These are phyloP conservation scores for Menidia menidia DNA, from an alignment of 2,797 vertebrate species.

Conservation along the genomic window DNA sequence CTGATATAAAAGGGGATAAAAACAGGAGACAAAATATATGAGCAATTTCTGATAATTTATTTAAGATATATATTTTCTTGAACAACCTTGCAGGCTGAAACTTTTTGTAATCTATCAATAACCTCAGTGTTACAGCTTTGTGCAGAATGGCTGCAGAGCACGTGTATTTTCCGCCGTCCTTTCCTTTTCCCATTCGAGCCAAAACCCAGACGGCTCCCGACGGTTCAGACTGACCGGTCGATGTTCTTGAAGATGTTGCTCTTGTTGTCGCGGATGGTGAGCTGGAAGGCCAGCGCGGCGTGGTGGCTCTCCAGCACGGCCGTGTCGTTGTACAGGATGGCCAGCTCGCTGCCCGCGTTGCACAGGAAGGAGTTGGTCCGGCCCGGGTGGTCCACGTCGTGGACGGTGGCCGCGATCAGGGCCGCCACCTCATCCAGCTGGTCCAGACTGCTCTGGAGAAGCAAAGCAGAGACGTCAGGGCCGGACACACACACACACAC, in stretches of 20 bases:
- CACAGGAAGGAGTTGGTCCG: slow-evolving; percentile 96
- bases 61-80: too few species aligned
- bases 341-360: slow-evolving; percentile 92
- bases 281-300: slow-evolving; percentile 94
- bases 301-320: slow-evolving; percentile 97
- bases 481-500: not conserved
- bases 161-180: not conserved
- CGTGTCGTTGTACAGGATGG: slow-evolving; percentile 93
- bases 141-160: not conserved
- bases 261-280: slow-evolving; percentile 89
- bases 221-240: slow-evolving; percentile 84
- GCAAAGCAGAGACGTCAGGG: slow-evolving; percentile 2
- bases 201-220: not conserved
- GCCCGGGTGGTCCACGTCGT: slow-evolving; percentile 96
- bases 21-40: too few species aligned
- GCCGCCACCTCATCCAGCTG: slow-evolving; percentile 92
- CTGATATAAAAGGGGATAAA: too few species aligned
- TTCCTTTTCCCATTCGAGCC: not conserved
- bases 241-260: slow-evolving; percentile 97
- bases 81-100: too few species aligned
- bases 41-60: too few species aligned
- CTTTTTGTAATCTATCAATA: not conserved
- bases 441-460: slow-evolving; percentile 87
- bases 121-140: not conserved
- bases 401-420: slow-evolving; percentile 93